Base-by-base conservation (phyloP, 1,140 invertebrate genomes). In the Pemphigus obesinymphae region DNA sequence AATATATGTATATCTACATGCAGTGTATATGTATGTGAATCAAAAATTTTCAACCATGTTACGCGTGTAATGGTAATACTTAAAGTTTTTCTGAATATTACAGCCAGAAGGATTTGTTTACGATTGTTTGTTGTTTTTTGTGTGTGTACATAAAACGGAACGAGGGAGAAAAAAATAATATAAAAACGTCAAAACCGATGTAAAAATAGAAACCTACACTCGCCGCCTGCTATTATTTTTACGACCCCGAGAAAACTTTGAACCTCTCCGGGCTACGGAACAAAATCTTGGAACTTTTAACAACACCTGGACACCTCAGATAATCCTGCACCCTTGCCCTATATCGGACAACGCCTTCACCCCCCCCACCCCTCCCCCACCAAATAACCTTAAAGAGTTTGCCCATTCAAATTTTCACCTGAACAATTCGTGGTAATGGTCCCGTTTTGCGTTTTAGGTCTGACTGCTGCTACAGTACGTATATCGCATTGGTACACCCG, bases 21-120 rank as follows among this genome's bases (percentile, higher is more conserved):
- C 2, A n/a, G 2, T 34, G 15, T 26, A 2, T 58, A 58, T 29
- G 11, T 58, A 26, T 17, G 8, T 13, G 58, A 63, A 29, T 63
- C 58, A 63, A 63, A 31, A 26, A 31, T 63, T 63, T 63, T 63
- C 29, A 20, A 63, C 58, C 58, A 17, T 34, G 58, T 63, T 20
- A 17, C 5, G 20, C 34, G 20, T n/a, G n/a, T 20, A 23, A 66
- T 66, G 37, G 63, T 66, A 66, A n/a, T n/a, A 37, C 63, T 66
- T 66, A 66, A 66, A 66, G 63, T 66, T 66, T 66, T 66, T 66
- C 20, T 3, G 63, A 66, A 66, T 66, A 66, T 53, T 29, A 50
- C 45, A 53, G 72, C 72, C 45, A 75, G 29, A 31, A 50, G 72
- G 43, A 75, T 75, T 75, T 55, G 72, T 75, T 75, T 75, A 75